Percentiles rank a stretch among this genome's conserved stretches.
Evolutionary conservation across 2,797 vertebrate genomes (phyloP).

Genomic region (Vespertilio murinus): DNA sequence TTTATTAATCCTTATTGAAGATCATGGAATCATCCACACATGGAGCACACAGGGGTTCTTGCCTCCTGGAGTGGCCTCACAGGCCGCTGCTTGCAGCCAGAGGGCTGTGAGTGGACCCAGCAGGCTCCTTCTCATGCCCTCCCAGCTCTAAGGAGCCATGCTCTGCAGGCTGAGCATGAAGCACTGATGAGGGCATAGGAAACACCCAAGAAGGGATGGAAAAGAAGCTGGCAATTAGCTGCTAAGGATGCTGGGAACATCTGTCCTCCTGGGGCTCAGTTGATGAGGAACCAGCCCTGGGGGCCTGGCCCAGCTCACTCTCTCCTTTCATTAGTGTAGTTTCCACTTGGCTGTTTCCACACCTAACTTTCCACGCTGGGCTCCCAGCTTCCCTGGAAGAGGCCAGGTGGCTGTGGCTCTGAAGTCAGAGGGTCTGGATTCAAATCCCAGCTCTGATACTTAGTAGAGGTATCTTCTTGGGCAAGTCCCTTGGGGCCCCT

Average conservation of each 20-base stretch:
- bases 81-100: not conserved
- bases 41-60: not conserved
- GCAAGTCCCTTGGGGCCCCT: not conserved
- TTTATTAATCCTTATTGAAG: not conserved
- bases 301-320: not conserved
- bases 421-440: not conserved
- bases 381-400: not conserved
- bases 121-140: not conserved
- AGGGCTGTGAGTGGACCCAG: not conserved
- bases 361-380: not conserved
- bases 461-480: not conserved
- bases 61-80: not conserved
- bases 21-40: not conserved
- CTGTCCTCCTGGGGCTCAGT: constrained; percentile 29
- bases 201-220: constrained; percentile 56
- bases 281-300: constrained; percentile 51
- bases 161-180: not conserved
- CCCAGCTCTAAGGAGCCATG: not conserved
- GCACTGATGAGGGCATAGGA: constrained; percentile 35
- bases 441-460: not conserved
- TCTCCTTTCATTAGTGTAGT: constrained; percentile 57
- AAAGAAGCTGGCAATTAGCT: constrained; percentile 64
- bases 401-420: not conserved
- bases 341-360: constrained; percentile 56
- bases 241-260: constrained; percentile 51